Base-by-base conservation (phyloP, 2,113 vertebrate species). In the Xiphias gladius region DNA sequence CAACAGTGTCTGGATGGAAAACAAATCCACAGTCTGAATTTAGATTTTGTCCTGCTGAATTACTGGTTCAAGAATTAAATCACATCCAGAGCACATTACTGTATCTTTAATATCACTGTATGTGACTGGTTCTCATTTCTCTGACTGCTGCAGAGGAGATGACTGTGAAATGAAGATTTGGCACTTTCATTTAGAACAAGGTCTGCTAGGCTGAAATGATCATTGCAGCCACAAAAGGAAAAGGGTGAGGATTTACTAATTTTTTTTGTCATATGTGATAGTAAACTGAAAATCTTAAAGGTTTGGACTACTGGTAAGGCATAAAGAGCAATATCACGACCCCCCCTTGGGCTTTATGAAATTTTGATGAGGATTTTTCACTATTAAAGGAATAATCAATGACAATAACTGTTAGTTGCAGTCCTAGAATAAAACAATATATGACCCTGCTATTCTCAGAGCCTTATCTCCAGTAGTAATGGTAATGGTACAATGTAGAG, bases 1-100 rank as follows among this genome's bases (percentile, higher is more conserved):
- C 92, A 46, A 50, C 80, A 73, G 80, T 46, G 73, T 93, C 94
- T 95, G 80, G 50, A 80, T 37, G 62, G 68, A 69, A 75, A 73
- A 19, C 76, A 74, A 82, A 43, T 9, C 65, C 37, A 62, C 1
- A 64, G 61, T 43, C 2, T 4, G 39, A 67, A 46, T 68, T 58
- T 19, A 55, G 19, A 32, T 35, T 39, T 48, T n/a, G 24, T 16
- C 22, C 5, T 2, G 20, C 11, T 11, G 11, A 57, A 73, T 9
- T n/a, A 2, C n/a, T 50, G 58, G 14, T 43, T 32, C 26, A 12
- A 74, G 35, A 37, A 68, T 20, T 39, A 32, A 7, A 35, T 41
- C 35, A 43, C 16, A 13, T 13, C 32, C 5, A 26, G 3, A 14
- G 41, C 32, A 43, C 14, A 57, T 30, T 9, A 32, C 43, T 7